Evolutionary conservation across 2,113 vertebrate genomes (phyloP), one percentile per base, ranked within the genome.

Genomic region (Lepisosteus oculatus): DNA sequence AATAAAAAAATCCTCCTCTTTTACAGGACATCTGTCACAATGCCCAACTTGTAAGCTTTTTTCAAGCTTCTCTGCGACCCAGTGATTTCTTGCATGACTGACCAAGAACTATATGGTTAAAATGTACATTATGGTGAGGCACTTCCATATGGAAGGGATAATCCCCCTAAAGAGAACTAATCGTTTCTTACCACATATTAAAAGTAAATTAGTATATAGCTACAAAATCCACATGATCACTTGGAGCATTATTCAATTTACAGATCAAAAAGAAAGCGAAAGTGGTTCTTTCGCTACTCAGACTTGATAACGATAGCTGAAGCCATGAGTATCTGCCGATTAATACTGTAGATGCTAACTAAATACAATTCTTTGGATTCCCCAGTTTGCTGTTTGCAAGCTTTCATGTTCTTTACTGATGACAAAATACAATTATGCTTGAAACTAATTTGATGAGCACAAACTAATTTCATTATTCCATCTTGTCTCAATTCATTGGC

Each of bases 41-140:
- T 71, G 70, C 65, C 15, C 71, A 73, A 75, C 72, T 77, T 81
- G 72, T 69, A 71, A 72, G 59, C 64, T 66, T 74, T 76, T 78
- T 66, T 68, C 29, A 29, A 69, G 55, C 57, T 61, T 68, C 63
- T 69, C n/a, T 15, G 41, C 75, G 77, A 78, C 63, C 77, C 69
- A 70, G n/a, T 44, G 71, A 81, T 81, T 81, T 81, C 75, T 72
- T 77, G 80, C 77, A 79, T 81, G 80, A 75, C 61, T 72, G 71
- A 76, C 61, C 71, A 79, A 73, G 75, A 76, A 79, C 77, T 81
- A 68, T 67, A 64, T 67, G 44, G 65, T 76, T 79, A 73, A 77
- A 77, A 71, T 44, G 45, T 51, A 71, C 68, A 71, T 77, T 63
- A 47, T 75, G 68, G 17, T 55, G n/a, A 8, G 44, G 63, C 62